phyloP scores from a whole-genome alignment of 2,113 vertebrate genomes.

The Ochotona curzoniae region DNA sequence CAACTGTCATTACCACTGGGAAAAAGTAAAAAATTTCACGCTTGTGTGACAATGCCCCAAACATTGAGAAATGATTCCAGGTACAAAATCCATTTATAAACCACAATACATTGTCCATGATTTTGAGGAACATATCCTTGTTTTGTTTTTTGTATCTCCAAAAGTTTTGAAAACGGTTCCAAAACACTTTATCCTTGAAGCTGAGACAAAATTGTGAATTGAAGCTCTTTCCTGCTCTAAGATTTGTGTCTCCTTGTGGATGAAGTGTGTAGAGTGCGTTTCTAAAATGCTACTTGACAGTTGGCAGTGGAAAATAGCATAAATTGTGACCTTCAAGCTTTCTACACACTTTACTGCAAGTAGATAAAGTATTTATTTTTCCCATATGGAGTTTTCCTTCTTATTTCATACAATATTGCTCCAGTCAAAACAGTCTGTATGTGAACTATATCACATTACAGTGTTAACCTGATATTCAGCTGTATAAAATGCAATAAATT shows the following conservation, averaged over 20 bases:
- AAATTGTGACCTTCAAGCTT: slow-evolving; percentile 47
- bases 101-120: not conserved
- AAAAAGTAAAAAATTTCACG: not conserved
- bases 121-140: not conserved
- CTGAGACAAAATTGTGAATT: slow-evolving; percentile 32
- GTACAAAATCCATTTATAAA: not conserved
- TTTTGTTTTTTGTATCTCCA: slow-evolving; percentile 9
- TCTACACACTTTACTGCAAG: not conserved
- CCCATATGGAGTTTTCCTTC: not conserved
- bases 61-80: not conserved
- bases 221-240: slow-evolving; percentile 54
- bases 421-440: not conserved
- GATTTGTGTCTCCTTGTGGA: slow-evolving; percentile 50
- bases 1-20: not conserved
- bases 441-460: not conserved
- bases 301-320: slow-evolving; percentile 35
- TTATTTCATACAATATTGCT: not conserved
- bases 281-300: slow-evolving; percentile 59
- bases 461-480: not conserved
- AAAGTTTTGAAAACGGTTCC: slow-evolving; percentile 39
- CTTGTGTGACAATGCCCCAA: not conserved
- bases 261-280: slow-evolving; percentile 39
- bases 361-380: slow-evolving; percentile 39
- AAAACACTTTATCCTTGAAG: slow-evolving; percentile 24
- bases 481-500: not conserved